Conservation (phyloP, 2,888 invertebrate species). For the Caenorhabditis sinica region DNA sequence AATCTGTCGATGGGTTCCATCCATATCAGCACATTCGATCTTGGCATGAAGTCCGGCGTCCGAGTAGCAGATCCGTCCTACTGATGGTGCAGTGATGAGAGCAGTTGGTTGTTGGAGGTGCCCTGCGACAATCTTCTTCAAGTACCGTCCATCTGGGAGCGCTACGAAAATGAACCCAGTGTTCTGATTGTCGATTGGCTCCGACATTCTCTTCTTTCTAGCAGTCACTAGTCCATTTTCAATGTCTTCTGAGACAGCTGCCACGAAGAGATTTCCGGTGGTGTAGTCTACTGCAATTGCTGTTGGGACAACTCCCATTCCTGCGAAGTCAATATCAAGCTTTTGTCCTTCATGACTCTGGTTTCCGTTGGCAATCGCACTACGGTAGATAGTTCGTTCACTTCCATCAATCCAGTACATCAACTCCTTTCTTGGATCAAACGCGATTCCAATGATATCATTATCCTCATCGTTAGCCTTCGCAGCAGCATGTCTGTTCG, state of each 20-base stretch:
- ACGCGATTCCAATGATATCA: slow-evolving; percentile 92
- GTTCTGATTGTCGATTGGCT: slow-evolving; percentile 79
- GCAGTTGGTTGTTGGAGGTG: slow-evolving; percentile 91
- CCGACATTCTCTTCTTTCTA: slow-evolving; percentile 78
- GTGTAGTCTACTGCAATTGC: slow-evolving; percentile 96
- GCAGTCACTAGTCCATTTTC: slow-evolving; percentile 39
- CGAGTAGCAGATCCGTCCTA: slow-evolving; percentile 92
- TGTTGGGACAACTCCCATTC: slow-evolving; percentile 87
- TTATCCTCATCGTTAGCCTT: slow-evolving; percentile 88
- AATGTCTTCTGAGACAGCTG: slow-evolving; percentile 72
- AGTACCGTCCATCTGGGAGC: slow-evolving; percentile 90
- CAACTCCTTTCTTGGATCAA: slow-evolving; percentile 87
- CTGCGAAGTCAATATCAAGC: slow-evolving; percentile 80
- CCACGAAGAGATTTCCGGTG: slow-evolving; percentile 86
- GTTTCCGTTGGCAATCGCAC: slow-evolving; percentile 81
- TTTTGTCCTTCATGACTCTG: slow-evolving; percentile 83
- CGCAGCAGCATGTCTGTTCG: slow-evolving; percentile 81
- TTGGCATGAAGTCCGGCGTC: slow-evolving; percentile 94
- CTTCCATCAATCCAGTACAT: slow-evolving; percentile 94
- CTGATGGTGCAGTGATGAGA: slow-evolving; percentile 85
- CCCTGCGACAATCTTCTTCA: slow-evolving; percentile 87
- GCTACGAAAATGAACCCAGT: slow-evolving; percentile 90
- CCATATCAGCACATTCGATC: slow-evolving; percentile 97
- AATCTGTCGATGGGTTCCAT: slow-evolving; percentile 90
- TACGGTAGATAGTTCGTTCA: slow-evolving; percentile 71